These are phyloP conservation scores for Anas platyrhynchos DNA, from an alignment of 2,113 vertebrate species.

Conservation along the genomic window DNA sequence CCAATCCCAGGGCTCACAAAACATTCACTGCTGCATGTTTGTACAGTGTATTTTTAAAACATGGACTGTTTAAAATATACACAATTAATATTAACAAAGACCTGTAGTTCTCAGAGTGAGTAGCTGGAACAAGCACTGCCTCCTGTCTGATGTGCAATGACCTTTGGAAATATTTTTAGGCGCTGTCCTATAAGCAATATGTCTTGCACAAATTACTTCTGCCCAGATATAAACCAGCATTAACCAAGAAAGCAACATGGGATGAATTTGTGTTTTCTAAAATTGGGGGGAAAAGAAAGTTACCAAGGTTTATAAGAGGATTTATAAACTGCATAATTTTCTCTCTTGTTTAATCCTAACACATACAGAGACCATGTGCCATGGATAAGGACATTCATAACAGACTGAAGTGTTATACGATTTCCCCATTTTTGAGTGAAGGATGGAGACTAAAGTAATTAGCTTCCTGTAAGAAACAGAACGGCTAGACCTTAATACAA, in stretches of 20 bases:
- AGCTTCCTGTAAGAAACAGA: not conserved
- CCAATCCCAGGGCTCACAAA: not conserved
- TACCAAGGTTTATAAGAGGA: not conserved
- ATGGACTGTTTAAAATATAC: constrained; percentile 7
- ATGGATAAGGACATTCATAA: not conserved
- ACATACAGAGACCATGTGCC: not conserved
- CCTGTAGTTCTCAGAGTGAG: not conserved
- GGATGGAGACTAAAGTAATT: not conserved
- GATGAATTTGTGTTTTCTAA: not conserved
- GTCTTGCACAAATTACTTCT: constrained; percentile 41
- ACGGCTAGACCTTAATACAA: not conserved
- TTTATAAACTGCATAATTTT: not conserved
- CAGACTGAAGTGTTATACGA: not conserved
- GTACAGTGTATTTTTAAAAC: not conserved
- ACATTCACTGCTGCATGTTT: not conserved
- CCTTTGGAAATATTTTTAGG: constrained; percentile 60
- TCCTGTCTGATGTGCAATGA: constrained; percentile 48
- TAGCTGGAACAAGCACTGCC: constrained; percentile 19
- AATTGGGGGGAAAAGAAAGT: not conserved
- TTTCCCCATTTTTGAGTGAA: not conserved
- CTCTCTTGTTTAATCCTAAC: not conserved
- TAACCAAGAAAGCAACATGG: not conserved
- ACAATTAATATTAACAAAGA: constrained; percentile 60
- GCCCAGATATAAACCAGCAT: not conserved
- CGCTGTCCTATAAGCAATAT: not conserved